Evolutionary conservation across 2,113 vertebrate species (phyloP).

Genomic region (Dasyprocta punctata): DNA sequence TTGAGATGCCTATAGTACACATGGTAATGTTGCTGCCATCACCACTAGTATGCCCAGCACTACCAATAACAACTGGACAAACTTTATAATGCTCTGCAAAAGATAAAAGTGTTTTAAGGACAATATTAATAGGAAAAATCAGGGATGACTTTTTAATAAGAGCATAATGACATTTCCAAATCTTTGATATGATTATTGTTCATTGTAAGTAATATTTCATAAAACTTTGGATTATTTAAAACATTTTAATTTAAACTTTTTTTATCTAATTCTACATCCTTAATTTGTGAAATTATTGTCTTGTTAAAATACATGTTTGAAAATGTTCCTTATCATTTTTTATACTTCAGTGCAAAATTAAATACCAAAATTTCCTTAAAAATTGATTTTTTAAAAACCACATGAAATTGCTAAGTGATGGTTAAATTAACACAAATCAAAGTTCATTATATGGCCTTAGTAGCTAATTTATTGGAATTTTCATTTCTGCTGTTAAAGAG

Average conservation of each 20-base stretch:
- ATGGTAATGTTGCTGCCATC: neutral
- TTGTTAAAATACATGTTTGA: slow-evolving; percentile 47
- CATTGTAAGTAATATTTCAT: neutral
- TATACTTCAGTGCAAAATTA: slow-evolving; percentile 65
- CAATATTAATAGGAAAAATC: neutral
- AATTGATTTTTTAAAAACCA: slow-evolving; percentile 66
- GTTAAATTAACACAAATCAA: slow-evolving; percentile 85
- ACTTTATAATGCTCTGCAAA: neutral
- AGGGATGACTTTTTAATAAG: neutral
- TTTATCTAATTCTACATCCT: neutral
- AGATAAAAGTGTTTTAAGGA: neutral
- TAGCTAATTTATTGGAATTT: slow-evolving; percentile 83
- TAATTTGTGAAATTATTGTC: slow-evolving; percentile 31
- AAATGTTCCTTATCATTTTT: slow-evolving; percentile 55
- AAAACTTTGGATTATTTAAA: neutral
- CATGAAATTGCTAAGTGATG: slow-evolving; percentile 82
- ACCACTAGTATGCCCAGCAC: accelerated
- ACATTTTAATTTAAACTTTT: neutral
- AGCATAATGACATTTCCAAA: neutral
- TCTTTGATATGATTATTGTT: neutral
- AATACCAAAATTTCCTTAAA: slow-evolving; percentile 68
- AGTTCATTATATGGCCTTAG: slow-evolving; percentile 82
- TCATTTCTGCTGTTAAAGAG: slow-evolving; percentile 81
- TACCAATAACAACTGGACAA: neutral
- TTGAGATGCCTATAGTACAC: neutral